These are phyloP conservation scores for Passer domesticus DNA, from an alignment of 2,113 vertebrate species.

Conservation along the genomic window DNA sequence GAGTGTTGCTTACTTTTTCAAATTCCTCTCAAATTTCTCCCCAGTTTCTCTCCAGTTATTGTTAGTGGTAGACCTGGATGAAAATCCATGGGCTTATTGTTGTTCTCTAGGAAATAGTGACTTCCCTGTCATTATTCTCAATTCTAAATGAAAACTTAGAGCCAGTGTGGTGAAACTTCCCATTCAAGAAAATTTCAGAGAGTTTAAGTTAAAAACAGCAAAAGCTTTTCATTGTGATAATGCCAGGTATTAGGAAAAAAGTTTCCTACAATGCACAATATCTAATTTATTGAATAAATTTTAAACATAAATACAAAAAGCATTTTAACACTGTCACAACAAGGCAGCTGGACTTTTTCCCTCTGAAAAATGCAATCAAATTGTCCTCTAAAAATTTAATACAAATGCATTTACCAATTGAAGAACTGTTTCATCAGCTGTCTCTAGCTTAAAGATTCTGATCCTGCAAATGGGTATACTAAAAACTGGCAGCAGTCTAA, in stretches of 20 bases:
- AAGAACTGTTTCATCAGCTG: constrained; percentile 11
- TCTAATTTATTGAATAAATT: background rate
- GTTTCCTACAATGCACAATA: background rate
- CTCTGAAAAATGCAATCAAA: constrained; percentile 12
- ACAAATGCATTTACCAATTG: background rate
- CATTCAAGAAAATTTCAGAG: background rate
- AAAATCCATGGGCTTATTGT: background rate
- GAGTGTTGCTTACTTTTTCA: background rate
- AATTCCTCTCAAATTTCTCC: background rate
- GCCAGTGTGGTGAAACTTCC: background rate
- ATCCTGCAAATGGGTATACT: background rate
- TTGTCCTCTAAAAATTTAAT: background rate
- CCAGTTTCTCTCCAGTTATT: background rate
- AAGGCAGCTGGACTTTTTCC: background rate
- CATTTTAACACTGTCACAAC: background rate
- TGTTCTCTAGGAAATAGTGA: background rate
- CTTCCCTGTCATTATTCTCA: background rate
- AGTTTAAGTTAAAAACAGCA: background rate
- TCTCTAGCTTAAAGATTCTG: background rate
- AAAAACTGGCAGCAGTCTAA: background rate
- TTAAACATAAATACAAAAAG: background rate
- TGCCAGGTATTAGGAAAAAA: background rate
- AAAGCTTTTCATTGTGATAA: background rate
- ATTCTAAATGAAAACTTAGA: background rate
- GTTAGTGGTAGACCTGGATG: background rate